A percentile compares a stretch with the other conserved stretches of the same genome.
phyloP scores from a whole-genome alignment of 2,113 vertebrate species.

The Thomomys bottae region DNA sequence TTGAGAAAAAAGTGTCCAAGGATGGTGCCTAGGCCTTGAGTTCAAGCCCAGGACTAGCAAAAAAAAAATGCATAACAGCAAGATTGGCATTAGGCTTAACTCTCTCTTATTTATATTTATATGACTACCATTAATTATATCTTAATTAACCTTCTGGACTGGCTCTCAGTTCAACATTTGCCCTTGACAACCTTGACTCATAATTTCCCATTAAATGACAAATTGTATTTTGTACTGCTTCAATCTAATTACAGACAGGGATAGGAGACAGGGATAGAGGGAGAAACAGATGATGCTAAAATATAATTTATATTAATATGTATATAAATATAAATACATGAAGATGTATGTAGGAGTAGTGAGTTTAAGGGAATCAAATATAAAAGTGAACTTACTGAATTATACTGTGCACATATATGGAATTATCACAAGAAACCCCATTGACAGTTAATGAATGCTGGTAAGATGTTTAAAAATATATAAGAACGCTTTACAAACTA shows the following conservation, averaged over 20 bases:
- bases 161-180: slow-evolving; percentile 68
- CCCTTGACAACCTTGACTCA: slow-evolving; percentile 66
- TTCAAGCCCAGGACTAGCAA: too few species aligned
- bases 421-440: too few species aligned
- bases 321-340: too few species aligned
- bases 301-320: too few species aligned
- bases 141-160: slow-evolving; percentile 70
- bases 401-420: too few species aligned
- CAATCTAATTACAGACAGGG: background rate
- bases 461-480: background rate
- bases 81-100: slow-evolving; percentile 77
- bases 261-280: rapidly evolving
- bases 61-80: too few species aligned
- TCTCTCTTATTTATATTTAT: slow-evolving; percentile 69
- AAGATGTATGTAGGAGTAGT: too few species aligned
- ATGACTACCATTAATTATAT: slow-evolving; percentile 82
- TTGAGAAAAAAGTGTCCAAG: too few species aligned
- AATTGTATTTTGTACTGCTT: background rate
- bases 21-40: too few species aligned
- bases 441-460: too few species aligned
- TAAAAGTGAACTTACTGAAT: too few species aligned
- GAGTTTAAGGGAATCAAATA: too few species aligned
- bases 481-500: slow-evolving; percentile 61
- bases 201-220: slow-evolving; percentile 57
- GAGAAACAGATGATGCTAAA: background rate